Evolutionary conservation across 2,797 vertebrate species (phyloP), one percentile per base, ranked within the genome.

Genomic region (Hippocampus kuda): DNA sequence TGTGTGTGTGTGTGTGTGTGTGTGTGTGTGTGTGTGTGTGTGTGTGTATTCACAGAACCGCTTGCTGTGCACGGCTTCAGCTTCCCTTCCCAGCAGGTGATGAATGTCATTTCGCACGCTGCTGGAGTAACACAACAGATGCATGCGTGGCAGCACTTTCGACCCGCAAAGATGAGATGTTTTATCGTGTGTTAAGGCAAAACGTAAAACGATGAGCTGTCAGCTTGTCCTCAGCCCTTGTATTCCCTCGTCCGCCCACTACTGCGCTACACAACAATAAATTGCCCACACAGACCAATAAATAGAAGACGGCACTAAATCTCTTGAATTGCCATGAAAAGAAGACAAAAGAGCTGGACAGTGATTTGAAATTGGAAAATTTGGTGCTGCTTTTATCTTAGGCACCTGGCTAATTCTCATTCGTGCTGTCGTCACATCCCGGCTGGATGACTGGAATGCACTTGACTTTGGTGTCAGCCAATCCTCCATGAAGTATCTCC

Each of bases 231-330:
- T 41, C 64, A 65, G 70, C 59, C 51, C 70, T 73, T 68, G 73
- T 64, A 70, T 79, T 77, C 67, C 77, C 65, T 79, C 72, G 81
- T 85, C 79, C 26, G 26, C 72, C 77, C 69, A 54, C 46, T 64
- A 65, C 68, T 76, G 27, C 18, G 41, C 54, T 72, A 68, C 71
- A 72, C 69, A 74, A 53, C 70, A 64, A 72, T 49, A 24, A 46
- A 65, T 60, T 57, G 51, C 68, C 73, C 62, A 83, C 68, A 73
- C 46, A 72, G 68, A 63, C 67, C 81, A 72, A 65, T n/a, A 46
- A 46, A 44, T 26, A 26, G 22, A 70, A 73, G 61, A 81, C 34
- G 34, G 34, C 34, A 38, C 34, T 8, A 38, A 38, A 38, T 38
- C 1, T 8, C 34, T 38, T 8, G 34, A 38, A 38, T 38, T 38